These are phyloP conservation scores for Pocillopora meandrina DNA, from an alignment of 92 coral and sea anemone genomes.

Conservation along the genomic window DNA sequence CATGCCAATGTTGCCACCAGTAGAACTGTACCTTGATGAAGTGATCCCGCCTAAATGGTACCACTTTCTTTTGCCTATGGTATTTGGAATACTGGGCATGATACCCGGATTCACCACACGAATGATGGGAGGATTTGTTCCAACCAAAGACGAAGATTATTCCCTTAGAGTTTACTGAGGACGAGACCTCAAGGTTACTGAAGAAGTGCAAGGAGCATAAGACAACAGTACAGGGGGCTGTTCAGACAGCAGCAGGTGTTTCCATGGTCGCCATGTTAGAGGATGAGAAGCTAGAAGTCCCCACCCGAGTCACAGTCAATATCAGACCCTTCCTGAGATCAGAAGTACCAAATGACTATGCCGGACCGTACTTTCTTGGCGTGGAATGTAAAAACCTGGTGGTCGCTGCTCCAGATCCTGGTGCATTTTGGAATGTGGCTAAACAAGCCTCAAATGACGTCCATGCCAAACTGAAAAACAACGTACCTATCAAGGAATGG, in stretches of 20 bases:
- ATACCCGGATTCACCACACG: not conserved
- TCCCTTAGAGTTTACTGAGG: slow-evolving; percentile 16
- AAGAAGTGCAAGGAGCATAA: slow-evolving; percentile 19
- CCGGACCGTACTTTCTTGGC: not conserved
- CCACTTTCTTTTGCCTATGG: not conserved
- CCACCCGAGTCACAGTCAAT: not conserved
- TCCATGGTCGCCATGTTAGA: slow-evolving; percentile 18
- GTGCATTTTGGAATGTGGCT: slow-evolving; percentile 9
- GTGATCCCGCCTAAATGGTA: not conserved
- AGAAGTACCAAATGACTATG: slow-evolving; percentile 21
- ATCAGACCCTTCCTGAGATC: slow-evolving; percentile 10
- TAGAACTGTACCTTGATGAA: slow-evolving; percentile 1
- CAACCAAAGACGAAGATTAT: slow-evolving; percentile 17
- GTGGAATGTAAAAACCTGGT: not conserved
- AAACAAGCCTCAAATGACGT: not conserved
- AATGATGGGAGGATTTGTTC: not conserved
- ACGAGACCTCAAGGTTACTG: slow-evolving; percentile 9
- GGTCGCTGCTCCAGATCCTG: not conserved
- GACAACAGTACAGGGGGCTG: slow-evolving; percentile 21
- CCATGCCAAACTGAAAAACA: slow-evolving; percentile 1
- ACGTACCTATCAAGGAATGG: slow-evolving; percentile 1
- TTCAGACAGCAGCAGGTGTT: slow-evolving; percentile 30
- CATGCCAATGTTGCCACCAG: slow-evolving; percentile 2
- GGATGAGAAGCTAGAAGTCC: not conserved
- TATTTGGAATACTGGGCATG: not conserved